Conservation (phyloP, 2,888 invertebrate genomes). For the Amphipyra tragopoginis region DNA sequence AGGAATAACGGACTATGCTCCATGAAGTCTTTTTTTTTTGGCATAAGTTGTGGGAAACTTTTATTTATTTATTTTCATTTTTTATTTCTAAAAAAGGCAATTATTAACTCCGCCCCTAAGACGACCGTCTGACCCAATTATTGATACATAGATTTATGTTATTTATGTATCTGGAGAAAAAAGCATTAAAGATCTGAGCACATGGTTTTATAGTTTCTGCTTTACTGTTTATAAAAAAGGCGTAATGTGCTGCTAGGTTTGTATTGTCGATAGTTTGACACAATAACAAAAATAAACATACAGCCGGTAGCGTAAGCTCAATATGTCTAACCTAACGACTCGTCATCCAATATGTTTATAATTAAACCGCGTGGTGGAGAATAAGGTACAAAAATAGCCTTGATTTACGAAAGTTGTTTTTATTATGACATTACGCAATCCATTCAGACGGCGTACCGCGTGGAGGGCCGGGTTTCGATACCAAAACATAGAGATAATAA, state of each 20-base stretch:
- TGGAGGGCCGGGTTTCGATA: slow-evolving; percentile 32
- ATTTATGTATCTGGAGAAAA: too few species aligned
- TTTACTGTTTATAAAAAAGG: not conserved
- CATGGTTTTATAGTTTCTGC: too few species aligned
- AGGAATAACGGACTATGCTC: too few species aligned
- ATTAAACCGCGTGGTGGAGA: slow-evolving; percentile 42
- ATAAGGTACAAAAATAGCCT: slow-evolving; percentile 70
- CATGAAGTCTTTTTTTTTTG: too few species aligned
- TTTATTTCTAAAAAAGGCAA: too few species aligned
- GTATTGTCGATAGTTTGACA: not conserved
- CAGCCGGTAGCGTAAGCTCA: slow-evolving; percentile 6
- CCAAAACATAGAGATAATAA: slow-evolving; percentile 25
- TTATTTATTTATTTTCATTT: too few species aligned
- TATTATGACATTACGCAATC: slow-evolving; percentile 72
- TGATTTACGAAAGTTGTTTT: slow-evolving; percentile 83
- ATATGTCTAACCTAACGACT: slow-evolving; percentile 11
- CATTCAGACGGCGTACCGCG: slow-evolving; percentile 66
- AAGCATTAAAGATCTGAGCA: too few species aligned
- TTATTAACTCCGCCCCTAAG: too few species aligned
- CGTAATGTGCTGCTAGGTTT: not conserved
- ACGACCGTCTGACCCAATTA: too few species aligned
- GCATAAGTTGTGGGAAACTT: too few species aligned
- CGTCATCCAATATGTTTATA: slow-evolving; percentile 49
- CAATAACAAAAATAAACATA: slow-evolving; percentile 37
- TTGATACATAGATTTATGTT: too few species aligned